phyloP scores from a whole-genome alignment of 2,888 invertebrate genomes.

The Apodemia zela region DNA sequence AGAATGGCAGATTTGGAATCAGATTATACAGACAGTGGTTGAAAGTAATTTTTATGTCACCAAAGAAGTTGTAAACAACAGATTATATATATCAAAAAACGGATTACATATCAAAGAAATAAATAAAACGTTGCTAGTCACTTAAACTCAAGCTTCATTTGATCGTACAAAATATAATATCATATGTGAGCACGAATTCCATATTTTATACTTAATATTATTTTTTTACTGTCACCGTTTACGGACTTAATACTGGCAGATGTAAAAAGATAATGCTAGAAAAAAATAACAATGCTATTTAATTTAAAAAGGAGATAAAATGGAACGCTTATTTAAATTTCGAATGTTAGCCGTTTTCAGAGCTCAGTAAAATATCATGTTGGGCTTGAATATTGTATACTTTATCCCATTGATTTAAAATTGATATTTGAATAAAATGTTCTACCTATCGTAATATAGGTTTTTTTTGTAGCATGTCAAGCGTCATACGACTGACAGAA shows the following conservation, averaged over 20 bases:
- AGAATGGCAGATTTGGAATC: too few relatives aligned
- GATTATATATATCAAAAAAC: too few relatives aligned
- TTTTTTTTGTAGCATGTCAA: slow-evolving; percentile 45
- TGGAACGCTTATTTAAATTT: slow-evolving; percentile 53
- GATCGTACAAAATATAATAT: too few relatives aligned
- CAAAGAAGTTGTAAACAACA: too few relatives aligned
- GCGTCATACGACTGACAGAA: slow-evolving; percentile 58
- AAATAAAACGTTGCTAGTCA: too few relatives aligned
- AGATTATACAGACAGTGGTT: too few relatives aligned
- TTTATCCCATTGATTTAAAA: background rate
- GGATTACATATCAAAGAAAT: too few relatives aligned
- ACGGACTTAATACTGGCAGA: slow-evolving; percentile 63
- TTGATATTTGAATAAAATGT: background rate
- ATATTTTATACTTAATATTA: background rate
- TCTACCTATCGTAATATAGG: background rate
- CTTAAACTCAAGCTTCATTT: too few relatives aligned
- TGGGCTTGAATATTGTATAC: slow-evolving; percentile 5
- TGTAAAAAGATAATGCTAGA: slow-evolving; percentile 51
- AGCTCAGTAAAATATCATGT: background rate
- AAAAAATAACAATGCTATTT: slow-evolving; percentile 48
- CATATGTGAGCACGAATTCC: too few relatives aligned
- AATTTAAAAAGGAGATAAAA: slow-evolving; percentile 49
- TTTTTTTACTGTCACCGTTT: slow-evolving; percentile 37
- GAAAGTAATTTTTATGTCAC: too few relatives aligned
- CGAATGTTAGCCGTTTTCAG: slow-evolving; percentile 33